Conservation (phyloP, 2,888 invertebrate species). For the Clitarchus hookeri region DNA sequence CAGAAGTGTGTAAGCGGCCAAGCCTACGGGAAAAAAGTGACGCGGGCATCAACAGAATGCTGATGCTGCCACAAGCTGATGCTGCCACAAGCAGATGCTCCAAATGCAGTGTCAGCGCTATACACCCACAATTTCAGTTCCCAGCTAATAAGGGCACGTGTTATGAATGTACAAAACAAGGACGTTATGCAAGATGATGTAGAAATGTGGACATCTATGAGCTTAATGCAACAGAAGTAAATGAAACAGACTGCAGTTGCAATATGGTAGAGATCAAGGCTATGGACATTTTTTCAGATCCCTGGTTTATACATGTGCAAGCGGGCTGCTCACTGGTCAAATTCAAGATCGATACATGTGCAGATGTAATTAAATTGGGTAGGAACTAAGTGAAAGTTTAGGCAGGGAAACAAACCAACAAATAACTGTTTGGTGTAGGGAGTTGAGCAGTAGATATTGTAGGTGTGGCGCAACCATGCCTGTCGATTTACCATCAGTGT, state of each 20-base stretch:
- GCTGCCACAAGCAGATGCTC: no score
- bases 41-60: no score
- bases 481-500: not conserved
- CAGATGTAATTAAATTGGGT: not conserved
- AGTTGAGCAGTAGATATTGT: not conserved
- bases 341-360: not conserved
- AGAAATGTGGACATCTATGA: not conserved
- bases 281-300: not conserved
- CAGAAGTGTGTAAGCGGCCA: no score
- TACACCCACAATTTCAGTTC: no score
- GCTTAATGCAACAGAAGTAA: not conserved
- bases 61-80: no score
- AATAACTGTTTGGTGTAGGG: not conserved
- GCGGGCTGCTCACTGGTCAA: not conserved
- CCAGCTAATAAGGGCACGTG: no score
- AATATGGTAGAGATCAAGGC: not conserved
- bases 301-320: not conserved
- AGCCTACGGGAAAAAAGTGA: no score
- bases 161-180: no score
- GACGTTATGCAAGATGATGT: not conserved
- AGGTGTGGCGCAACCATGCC: not conserved
- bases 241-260: not conserved
- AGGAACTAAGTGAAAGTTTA: not conserved
- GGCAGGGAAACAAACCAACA: not conserved
- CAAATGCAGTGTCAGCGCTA: no score